A percentile compares a stretch with the other conserved stretches of the same genome.
Conservation (phyloP, 2,888 invertebrate genomes). For the Romanomermis culicivorax region DNA sequence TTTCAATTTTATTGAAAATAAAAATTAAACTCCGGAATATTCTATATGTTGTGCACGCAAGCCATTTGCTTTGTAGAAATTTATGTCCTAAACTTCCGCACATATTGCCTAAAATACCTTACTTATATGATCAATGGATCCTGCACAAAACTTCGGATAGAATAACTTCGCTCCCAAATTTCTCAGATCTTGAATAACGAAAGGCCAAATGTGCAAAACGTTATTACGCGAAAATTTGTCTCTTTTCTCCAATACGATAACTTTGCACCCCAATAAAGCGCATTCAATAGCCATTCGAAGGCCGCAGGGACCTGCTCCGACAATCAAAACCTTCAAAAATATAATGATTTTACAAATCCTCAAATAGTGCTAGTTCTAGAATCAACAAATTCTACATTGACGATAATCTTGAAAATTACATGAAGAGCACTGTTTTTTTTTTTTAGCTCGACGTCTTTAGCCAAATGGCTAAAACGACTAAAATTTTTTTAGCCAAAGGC, state of each 20-base stretch:
- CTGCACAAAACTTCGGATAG: slow-evolving; percentile 95
- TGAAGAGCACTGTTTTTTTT: no score
- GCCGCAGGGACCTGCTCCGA: slow-evolving; percentile 77
- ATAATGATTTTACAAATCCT: background rate
- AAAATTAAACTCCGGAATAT: background rate
- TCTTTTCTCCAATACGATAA: slow-evolving; percentile 69
- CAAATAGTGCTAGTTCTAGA: background rate
- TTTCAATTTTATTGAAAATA: no score
- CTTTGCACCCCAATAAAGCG: slow-evolving; percentile 80
- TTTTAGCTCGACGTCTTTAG: no score
- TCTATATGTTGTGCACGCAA: no score
- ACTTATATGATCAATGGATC: slow-evolving; percentile 92
- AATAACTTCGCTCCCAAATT: slow-evolving; percentile 89
- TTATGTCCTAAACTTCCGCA: no score
- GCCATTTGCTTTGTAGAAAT: no score
- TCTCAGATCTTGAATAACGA: slow-evolving; percentile 80
- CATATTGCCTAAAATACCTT: no score
- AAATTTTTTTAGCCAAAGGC: no score
- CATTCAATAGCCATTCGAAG: slow-evolving; percentile 83
- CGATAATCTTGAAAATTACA: no score
- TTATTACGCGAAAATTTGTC: slow-evolving; percentile 86
- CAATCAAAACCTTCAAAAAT: slow-evolving; percentile 47
- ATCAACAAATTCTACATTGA: no score
- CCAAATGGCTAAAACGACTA: no score
- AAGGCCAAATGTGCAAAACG: slow-evolving; percentile 92